Conservation (phyloP, 2,113 vertebrate species). For the Mustela lutreola region DNA sequence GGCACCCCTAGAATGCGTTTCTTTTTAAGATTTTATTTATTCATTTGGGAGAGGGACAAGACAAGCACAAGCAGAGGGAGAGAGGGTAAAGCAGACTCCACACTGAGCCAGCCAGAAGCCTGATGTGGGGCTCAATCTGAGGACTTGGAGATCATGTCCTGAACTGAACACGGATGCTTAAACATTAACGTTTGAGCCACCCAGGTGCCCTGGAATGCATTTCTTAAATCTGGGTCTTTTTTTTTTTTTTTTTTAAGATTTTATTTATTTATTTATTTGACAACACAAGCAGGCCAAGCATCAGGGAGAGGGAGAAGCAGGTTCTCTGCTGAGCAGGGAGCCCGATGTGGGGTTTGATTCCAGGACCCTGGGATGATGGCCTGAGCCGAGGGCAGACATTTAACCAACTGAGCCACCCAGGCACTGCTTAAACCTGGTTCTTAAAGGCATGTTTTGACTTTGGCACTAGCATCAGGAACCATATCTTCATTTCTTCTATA, state of each 20-base stretch:
- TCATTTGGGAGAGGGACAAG: background rate
- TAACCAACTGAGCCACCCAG: too few species aligned
- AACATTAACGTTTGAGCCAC: too few species aligned
- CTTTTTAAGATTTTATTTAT: background rate
- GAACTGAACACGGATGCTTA: background rate
- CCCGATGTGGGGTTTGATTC: too few species aligned
- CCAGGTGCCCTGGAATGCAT: background rate
- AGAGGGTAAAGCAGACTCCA: background rate
- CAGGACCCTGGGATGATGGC: too few species aligned
- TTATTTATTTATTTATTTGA: too few species aligned
- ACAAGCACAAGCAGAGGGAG: too few species aligned
- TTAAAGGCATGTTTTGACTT: background rate
- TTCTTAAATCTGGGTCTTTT: background rate
- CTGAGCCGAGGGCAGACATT: too few species aligned
- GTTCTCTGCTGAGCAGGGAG: too few species aligned
- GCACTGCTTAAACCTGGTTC: background rate
- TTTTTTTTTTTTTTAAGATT: too few species aligned
- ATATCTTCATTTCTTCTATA: background rate
- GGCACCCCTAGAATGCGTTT: background rate
- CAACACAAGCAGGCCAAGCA: too few species aligned
- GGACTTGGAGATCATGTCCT: background rate
- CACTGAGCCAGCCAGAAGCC: background rate
- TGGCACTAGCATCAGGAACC: too few species aligned
- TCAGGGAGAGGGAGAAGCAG: too few species aligned
- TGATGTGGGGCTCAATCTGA: background rate